Conservation (phyloP, 2,888 invertebrate genomes). For the Trissoscelio sp. region DNA sequence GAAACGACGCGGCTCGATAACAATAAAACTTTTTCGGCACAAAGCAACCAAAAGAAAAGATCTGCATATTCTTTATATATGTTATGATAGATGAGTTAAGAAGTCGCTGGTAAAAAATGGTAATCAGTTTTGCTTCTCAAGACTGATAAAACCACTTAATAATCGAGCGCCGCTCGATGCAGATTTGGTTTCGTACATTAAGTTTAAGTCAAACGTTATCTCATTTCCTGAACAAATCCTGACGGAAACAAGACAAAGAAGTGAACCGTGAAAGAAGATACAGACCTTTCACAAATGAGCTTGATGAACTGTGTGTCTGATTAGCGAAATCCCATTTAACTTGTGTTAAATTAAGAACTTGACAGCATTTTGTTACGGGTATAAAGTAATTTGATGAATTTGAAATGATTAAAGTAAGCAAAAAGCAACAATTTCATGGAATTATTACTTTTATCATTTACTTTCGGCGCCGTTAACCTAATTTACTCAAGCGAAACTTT, state of each 20-base stretch:
- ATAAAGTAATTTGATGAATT: too few species aligned
- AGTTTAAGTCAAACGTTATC: slow-evolving; percentile 43
- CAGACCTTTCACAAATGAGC: slow-evolving; percentile 48
- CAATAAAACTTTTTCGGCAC: slow-evolving; percentile 60
- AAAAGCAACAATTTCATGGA: too few species aligned
- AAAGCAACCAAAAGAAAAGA: slow-evolving; percentile 47
- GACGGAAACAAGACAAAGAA: slow-evolving; percentile 61
- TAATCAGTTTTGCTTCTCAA: too few species aligned
- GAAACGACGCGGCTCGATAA: slow-evolving; percentile 54
- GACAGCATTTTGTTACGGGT: slow-evolving; percentile 5
- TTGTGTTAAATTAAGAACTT: slow-evolving; percentile 30
- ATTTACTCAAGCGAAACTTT: too few species aligned
- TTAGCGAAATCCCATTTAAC: slow-evolving; percentile 60
- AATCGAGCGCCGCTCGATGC: too few species aligned
- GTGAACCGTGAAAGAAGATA: slow-evolving; percentile 70
- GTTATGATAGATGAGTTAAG: slow-evolving; percentile 51
- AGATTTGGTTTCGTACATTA: slow-evolving; percentile 33
- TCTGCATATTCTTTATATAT: slow-evolving; percentile 57
- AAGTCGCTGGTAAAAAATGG: too few species aligned
- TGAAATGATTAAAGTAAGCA: too few species aligned
- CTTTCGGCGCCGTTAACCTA: too few species aligned
- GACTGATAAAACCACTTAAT: too few species aligned
- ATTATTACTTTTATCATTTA: too few species aligned
- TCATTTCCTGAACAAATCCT: slow-evolving; percentile 46
- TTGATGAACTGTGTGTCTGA: slow-evolving; percentile 64